Evolutionary conservation across 2,113 vertebrate genomes (phyloP).

Genomic region (Ornithorhynchus anatinus): DNA sequence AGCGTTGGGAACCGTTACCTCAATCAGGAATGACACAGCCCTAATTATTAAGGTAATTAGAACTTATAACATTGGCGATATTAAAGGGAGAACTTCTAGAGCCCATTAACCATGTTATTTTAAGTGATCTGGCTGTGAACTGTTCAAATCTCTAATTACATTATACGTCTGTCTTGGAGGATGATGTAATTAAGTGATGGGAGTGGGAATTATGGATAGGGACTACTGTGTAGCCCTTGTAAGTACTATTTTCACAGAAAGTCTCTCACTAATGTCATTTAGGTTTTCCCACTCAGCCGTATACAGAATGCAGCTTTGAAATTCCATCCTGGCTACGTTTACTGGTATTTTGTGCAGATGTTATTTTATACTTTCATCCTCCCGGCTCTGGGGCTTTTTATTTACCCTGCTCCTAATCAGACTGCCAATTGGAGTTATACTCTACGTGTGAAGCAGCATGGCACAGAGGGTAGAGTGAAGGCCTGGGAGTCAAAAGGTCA

Average conservation of each 20-base stretch:
- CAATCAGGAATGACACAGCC: constrained; percentile 89
- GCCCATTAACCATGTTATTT: constrained; percentile 95
- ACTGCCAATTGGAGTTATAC: not conserved
- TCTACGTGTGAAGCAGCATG: too few relatives aligned
- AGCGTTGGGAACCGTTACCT: constrained; percentile 89
- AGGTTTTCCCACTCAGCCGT: constrained; percentile 28
- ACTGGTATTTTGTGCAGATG: not conserved
- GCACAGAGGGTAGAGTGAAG: too few relatives aligned
- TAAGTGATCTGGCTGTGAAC: constrained; percentile 96
- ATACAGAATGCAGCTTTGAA: not conserved
- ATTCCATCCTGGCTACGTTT: not conserved
- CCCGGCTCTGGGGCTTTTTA: not conserved
- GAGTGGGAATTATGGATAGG: constrained; percentile 67
- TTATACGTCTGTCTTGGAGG: constrained; percentile 89
- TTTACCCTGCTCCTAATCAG: not conserved
- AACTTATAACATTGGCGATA: constrained; percentile 90
- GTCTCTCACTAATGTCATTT: constrained; percentile 41
- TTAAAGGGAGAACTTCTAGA: constrained; percentile 83
- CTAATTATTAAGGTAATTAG: constrained; percentile 97
- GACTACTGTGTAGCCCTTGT: constrained; percentile 53
- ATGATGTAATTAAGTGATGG: constrained; percentile 95
- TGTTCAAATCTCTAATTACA: constrained; percentile 97
- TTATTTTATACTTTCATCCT: not conserved
- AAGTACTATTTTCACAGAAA: constrained; percentile 69
- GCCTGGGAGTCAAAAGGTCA: too few relatives aligned